Percentiles rank a stretch among this genome's conserved stretches.
These are phyloP conservation scores for Dicrostonyx torquatus DNA, from an alignment of 2,797 vertebrate genomes.

Conservation along the genomic window DNA sequence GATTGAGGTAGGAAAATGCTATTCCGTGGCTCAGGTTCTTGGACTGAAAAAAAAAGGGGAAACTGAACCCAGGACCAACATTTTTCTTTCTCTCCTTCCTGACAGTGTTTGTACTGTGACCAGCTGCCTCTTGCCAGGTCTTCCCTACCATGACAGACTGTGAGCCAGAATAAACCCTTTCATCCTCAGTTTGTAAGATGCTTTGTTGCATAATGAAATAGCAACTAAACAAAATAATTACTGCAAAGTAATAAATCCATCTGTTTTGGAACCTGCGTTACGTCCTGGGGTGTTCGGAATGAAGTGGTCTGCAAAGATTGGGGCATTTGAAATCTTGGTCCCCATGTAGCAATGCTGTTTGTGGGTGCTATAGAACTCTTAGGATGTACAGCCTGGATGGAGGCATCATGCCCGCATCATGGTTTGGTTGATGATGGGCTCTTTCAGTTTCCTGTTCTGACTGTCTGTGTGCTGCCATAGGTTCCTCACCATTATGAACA, in stretches of 20 bases:
- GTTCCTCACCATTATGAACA: rapidly evolving
- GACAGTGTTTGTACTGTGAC: not conserved
- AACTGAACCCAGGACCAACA: not conserved
- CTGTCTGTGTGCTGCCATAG: not conserved
- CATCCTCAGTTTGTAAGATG: not conserved
- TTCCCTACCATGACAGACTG: not conserved
- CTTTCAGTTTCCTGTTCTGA: not conserved
- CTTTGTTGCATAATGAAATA: not conserved
- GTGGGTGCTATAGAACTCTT: not conserved
- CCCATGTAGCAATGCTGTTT: not conserved
- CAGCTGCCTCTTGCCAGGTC: not conserved
- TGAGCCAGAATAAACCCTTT: not conserved
- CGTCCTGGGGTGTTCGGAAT: not conserved
- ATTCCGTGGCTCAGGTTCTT: not conserved
- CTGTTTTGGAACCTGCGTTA: not conserved
- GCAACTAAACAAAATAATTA: not conserved
- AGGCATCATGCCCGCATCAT: not conserved
- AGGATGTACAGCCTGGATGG: not conserved
- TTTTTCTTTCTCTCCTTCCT: not conserved
- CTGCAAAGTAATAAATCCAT: not conserved
- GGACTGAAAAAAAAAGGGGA: too few species aligned
- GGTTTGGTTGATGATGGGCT: not conserved
- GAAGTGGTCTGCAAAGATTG: not conserved
- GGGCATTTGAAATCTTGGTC: not conserved
- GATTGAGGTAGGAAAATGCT: not conserved